Evolutionary conservation across 2,113 vertebrate genomes (phyloP).

Genomic region (Melozone crissalis): DNA sequence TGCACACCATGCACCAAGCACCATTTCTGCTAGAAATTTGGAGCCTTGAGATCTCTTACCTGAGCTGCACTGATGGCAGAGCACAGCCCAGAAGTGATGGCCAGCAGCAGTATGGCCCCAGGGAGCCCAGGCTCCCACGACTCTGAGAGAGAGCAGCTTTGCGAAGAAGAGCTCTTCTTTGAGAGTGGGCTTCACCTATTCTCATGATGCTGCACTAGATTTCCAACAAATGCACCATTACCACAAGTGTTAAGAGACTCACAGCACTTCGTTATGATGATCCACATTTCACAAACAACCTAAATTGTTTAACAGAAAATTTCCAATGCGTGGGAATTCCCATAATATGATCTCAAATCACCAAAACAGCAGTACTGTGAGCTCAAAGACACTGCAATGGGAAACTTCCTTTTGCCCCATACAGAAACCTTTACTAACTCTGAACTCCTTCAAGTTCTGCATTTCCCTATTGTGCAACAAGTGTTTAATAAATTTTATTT

Average conservation of each 20-base stretch:
- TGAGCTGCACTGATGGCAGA: neutral
- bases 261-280: fast-evolving
- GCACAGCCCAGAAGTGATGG: neutral
- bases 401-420: neutral
- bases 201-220: neutral
- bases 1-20: neutral
- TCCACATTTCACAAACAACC: neutral
- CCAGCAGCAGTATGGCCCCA: neutral
- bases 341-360: neutral
- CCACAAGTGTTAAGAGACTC: neutral
- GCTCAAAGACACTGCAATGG: neutral
- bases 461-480: neutral
- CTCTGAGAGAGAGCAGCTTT: neutral
- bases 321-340: neutral
- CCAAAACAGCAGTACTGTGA: neutral
- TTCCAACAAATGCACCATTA: neutral
- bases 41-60: neutral
- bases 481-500: neutral
- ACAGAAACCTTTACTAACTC: neutral
- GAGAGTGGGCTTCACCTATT: neutral
- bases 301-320: neutral
- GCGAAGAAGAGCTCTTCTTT: neutral
- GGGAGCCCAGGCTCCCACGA: neutral
- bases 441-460: neutral
- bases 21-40: neutral